These are phyloP conservation scores for Boloria euphrosyne DNA, from an alignment of 2,888 invertebrate genomes.

Conservation along the genomic window DNA sequence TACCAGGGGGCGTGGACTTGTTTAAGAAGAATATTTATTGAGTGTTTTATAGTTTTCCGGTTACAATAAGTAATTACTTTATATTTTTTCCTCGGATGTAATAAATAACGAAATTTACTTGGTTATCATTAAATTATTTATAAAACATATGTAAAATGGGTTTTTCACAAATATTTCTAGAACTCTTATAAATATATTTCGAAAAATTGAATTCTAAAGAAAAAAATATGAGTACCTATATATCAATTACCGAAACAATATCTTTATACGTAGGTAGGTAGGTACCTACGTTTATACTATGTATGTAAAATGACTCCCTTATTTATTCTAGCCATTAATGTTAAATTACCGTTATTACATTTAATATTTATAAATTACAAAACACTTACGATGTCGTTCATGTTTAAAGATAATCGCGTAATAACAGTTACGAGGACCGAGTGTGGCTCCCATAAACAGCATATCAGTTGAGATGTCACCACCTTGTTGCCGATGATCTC, in stretches of 20 bases:
- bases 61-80: conserved; percentile 6
- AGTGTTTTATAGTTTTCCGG: conserved; percentile 24
- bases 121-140: not conserved
- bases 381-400: conserved; percentile 34
- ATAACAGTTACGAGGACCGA: conserved; percentile 38
- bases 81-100: not conserved
- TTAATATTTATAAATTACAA: conserved; percentile 29
- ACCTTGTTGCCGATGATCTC: conserved; percentile 31
- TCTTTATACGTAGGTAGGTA: not conserved
- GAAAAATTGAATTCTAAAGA: not conserved
- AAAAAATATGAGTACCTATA: not conserved
- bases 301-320: not conserved
- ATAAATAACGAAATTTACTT: no score
- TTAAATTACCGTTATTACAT: conserved; percentile 4
- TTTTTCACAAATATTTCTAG: no score
- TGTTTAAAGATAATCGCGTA: conserved; percentile 39
- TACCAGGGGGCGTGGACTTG: conserved; percentile 25
- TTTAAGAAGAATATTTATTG: conserved; percentile 29
- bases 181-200: not conserved
- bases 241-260: not conserved
- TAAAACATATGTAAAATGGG: not conserved
- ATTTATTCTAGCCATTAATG: not conserved
- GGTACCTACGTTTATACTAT: no score
- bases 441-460: conserved; percentile 35
- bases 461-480: conserved; percentile 42